Percentiles rank a stretch among this genome's conserved stretches.
phyloP scores from a whole-genome alignment of 2,113 vertebrate species.

The Tragelaphus strepsiceros region DNA sequence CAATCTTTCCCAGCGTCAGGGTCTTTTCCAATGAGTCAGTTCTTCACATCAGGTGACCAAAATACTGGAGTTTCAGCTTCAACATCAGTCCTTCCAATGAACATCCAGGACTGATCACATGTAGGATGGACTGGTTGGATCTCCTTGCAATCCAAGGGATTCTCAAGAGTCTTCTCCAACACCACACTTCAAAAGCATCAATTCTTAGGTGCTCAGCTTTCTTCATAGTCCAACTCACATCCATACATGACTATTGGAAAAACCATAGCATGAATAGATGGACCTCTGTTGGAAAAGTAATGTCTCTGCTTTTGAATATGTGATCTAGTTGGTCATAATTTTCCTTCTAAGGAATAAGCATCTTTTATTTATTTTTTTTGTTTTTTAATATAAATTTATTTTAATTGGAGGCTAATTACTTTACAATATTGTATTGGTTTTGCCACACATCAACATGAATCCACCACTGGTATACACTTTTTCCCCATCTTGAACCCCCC shows the following conservation, averaged over 20 bases:
- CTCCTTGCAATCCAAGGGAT: not conserved
- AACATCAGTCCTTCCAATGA: not conserved
- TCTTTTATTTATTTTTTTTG: too few relatives aligned
- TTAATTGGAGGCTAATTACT: too few relatives aligned
- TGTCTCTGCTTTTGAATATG: not conserved
- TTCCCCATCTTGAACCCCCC: too few relatives aligned
- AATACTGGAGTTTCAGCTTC: not conserved
- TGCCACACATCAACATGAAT: too few relatives aligned
- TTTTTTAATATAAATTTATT: too few relatives aligned
- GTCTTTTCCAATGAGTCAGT: not conserved
- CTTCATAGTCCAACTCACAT: not conserved
- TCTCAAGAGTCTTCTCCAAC: not conserved
- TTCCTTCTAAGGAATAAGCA: not conserved
- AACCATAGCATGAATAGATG: not conserved
- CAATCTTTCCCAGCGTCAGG: not conserved
- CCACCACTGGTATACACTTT: too few relatives aligned
- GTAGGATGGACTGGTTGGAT: not conserved
- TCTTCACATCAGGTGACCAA: not conserved
- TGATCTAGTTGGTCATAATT: not conserved
- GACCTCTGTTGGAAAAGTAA: not conserved
- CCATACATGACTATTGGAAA: not conserved
- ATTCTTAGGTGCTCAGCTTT: fast-evolving
- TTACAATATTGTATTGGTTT: too few relatives aligned
- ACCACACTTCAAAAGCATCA: not conserved
- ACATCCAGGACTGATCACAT: not conserved